Conservation (phyloP, 2,113 vertebrate genomes). For the Nansenia antarctica region DNA sequence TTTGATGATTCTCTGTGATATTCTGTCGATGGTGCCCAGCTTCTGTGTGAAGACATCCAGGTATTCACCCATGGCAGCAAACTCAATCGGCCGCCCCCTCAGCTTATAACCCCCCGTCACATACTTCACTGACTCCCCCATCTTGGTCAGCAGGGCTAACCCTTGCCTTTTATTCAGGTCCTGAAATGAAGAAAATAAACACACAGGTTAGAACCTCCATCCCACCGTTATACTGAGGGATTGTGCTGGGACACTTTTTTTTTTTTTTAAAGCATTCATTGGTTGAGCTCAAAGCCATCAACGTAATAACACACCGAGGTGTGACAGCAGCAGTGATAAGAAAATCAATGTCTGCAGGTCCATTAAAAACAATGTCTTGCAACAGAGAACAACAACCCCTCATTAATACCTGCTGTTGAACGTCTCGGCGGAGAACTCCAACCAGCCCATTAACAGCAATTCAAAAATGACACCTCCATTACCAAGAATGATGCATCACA, state of each 20-base stretch:
- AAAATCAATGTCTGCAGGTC: too few relatives aligned
- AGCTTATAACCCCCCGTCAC: slow-evolving; percentile 95
- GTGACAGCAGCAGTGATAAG: too few relatives aligned
- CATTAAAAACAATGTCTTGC: too few relatives aligned
- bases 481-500: too few relatives aligned
- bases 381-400: too few relatives aligned
- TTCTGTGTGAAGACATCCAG: slow-evolving; percentile 93
- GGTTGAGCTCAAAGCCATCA: too few relatives aligned
- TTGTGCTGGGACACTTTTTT: not conserved
- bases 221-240: not conserved
- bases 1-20: slow-evolving; percentile 95
- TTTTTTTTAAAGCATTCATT: too few relatives aligned
- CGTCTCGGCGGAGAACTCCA: too few relatives aligned
- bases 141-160: slow-evolving; percentile 87
- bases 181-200: slow-evolving; percentile 59
- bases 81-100: slow-evolving; percentile 87
- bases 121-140: slow-evolving; percentile 94
- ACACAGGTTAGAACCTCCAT: not conserved
- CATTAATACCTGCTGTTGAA: too few relatives aligned
- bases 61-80: slow-evolving; percentile 90
- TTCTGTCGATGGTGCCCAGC: slow-evolving; percentile 95
- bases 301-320: too few relatives aligned
- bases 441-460: too few relatives aligned
- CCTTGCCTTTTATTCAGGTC: slow-evolving; percentile 98
- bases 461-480: too few relatives aligned